Evolutionary conservation across 1,140 invertebrate genomes (phyloP), one percentile per base, ranked within the genome.

Genomic region (Drosophila mayri): DNA sequence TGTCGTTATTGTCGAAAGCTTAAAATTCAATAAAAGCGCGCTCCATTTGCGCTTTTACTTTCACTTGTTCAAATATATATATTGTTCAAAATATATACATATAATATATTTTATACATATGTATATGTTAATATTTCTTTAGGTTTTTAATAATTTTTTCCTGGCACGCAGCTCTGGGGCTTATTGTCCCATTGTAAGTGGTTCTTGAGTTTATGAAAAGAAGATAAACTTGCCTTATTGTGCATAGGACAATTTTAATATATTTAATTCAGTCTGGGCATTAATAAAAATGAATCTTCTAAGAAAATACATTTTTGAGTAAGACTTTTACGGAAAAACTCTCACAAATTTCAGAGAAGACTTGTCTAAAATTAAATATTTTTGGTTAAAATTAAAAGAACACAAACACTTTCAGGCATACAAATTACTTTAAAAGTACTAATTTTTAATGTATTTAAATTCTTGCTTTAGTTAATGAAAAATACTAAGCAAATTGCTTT

Each of bases 21-120:
- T 85, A 71, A 81, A 85, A 85, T 81, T 78, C 82, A 85, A 85
- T 85, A 80, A 85, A 81, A 84, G 81, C 82, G 38, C 18, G 14
- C 40, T 25, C 37, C 64, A 47, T 40, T 47, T 71, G 16, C 16
- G 25, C n/a, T 16, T 64, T 28, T 7, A n/a, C 22, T 38, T 28
- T 18, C 18, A n/a, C 28, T 50, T 50, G 9, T 10, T 10, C 47
- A 49, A 28, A 50, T n/a, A 28, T 28, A 28, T 28, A 49, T 28
- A n/a, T 0, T 22, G 22, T 22, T 22, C 22, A 22, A 49, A 28
- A 50, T n/a, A 28, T 11, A 32, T 35, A 49, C 16, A 35, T 20
- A 52, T 6, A 32, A 32, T 50, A 54, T 54, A 37, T 7, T 35
- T 25, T 25, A 25, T 25, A 25, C 25, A 52, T 18, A 44, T 22